Base-by-base conservation (phyloP, 2,888 invertebrate genomes). In the Drosophila quinaria region DNA sequence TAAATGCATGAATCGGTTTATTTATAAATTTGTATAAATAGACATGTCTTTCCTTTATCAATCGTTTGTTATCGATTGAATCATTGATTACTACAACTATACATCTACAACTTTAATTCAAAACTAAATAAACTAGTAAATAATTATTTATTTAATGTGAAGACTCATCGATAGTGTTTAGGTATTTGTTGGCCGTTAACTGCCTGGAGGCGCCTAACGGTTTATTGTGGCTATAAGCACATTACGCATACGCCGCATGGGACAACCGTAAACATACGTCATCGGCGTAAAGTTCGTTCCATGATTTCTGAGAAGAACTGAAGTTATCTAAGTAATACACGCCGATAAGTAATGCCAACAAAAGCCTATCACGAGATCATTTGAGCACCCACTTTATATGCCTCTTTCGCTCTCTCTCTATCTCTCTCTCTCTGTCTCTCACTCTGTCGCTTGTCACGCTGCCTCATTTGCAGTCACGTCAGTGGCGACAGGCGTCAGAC, bases 381-480 rank as follows among this genome's bases (percentile, higher is more conserved):
- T 29, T 25, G 31, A 59, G 61, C 70, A 65, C 60, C 70, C 76
- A 70, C 50, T 37, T 56, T 60, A 10, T 55, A 9, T 15, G 5
- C 25, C 22, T 29, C 22, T 31, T 8, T 41, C 35, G 8, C 31
- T 46, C 10, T 51, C 17, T 29, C 2, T 39, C 10, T 51, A n/a
- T 29, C 2, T 39, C 39, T 25, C 17, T 33, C 5, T 37, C 42
- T 44, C 35, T 56, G 17, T 60, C 33, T 55, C 29, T 42, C 29
- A 62, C 37, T 62, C 46, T 29, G 47, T 49, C 49, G 62, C 35
- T 47, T 79, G 74, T 69, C 74, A 74, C 56, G 69, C 64, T 50
- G 68, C 87, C 87, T 87, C 83, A 83, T 83, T 83, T 83, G 83
- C 86, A 83, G 82, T 81, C 83, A 79, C 62, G 69, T 83, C 82